Evolutionary conservation across 2,888 invertebrate genomes (phyloP).

Genomic region (Brachyptera risi): DNA sequence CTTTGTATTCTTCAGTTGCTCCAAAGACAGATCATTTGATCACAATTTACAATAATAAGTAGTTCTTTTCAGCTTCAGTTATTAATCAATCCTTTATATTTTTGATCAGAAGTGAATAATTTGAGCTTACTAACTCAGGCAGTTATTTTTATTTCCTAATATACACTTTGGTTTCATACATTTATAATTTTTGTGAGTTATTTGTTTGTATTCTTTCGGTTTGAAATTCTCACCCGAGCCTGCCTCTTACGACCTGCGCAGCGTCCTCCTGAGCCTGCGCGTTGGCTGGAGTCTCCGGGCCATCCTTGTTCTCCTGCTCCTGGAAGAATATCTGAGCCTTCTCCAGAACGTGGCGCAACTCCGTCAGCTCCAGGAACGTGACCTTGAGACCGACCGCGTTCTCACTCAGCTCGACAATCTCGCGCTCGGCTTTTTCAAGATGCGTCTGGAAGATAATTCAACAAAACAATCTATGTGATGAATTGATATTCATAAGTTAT

Average conservation of each 20-base stretch:
- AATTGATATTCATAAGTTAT: too few species aligned
- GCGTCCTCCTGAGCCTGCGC: slow-evolving; percentile 53
- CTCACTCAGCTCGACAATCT: slow-evolving; percentile 87
- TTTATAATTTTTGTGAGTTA: too few species aligned
- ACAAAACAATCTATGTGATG: neutral
- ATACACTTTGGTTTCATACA: too few species aligned
- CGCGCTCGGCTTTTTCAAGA: slow-evolving; percentile 93
- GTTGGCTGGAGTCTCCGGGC: slow-evolving; percentile 57
- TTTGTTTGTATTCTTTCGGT: too few species aligned
- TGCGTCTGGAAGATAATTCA: slow-evolving; percentile 61
- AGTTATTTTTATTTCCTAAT: too few species aligned
- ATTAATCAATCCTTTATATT: too few species aligned
- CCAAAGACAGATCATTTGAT: too few species aligned
- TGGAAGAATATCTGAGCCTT: slow-evolving; percentile 89
- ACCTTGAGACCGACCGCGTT: slow-evolving; percentile 90
- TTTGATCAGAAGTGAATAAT: too few species aligned
- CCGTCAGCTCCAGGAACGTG: slow-evolving; percentile 87
- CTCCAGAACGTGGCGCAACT: slow-evolving; percentile 84
- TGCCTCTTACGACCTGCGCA: slow-evolving; percentile 39
- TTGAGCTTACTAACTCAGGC: too few species aligned
- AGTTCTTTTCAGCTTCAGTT: too few species aligned
- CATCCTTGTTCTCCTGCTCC: slow-evolving; percentile 69
- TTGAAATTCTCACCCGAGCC: slow-evolving; percentile 49
- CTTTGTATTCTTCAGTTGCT: too few species aligned
- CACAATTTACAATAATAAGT: too few species aligned